Base-by-base conservation (phyloP, 2,113 vertebrate species). In the Echinops telfairi region DNA sequence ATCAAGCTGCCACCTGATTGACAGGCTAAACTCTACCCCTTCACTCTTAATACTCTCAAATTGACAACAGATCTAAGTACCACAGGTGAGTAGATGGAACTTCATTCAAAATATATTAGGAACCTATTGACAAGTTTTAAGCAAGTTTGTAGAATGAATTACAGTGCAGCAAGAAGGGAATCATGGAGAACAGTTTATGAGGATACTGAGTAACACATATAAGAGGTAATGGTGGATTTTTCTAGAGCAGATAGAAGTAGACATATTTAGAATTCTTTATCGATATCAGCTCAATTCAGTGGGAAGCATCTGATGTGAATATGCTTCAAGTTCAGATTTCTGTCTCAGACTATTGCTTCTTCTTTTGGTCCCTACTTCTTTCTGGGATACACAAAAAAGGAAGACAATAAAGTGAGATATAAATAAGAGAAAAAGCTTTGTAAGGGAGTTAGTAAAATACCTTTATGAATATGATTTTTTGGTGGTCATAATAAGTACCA, bases 31-130 rank as follows among this genome's bases (percentile, higher is more conserved):
- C 43, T 47, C 43, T 10, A 47, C 43, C 43, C 43, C 43, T 47
- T 47, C 10, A 10, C 43, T 47, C 10, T 47, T 47, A 47, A 47
- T 47, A n/a, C n/a, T 47, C 43, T 47, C 43, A 47, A 47, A 47
- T 47, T 47, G 43, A 47, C 43, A 47, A 47, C 43, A 47, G 43
- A 47, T 47, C 10, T 60, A 20, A 60, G 3, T 60, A 60, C 58
- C 14, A 60, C 19, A 47, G 58, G 75, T 75, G 77, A 66, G 22
- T 71, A 38, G 11, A 82, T 91, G 66, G 8, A 15, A 71, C 84
- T 93, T 94, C 71, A 95, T 87, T 92, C 25, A 60, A 64, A 86
- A 89, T 78, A 43, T 6, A 66, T 71, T 85, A 73, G 43, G 70
- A 89, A 85, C 58, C 57, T 80, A 79, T 75, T 58, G 70, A 33